Percentiles rank a stretch among this genome's conserved stretches.
phyloP scores from a whole-genome alignment of 2,797 vertebrate species.

The Xiphophorus birchmanni region DNA sequence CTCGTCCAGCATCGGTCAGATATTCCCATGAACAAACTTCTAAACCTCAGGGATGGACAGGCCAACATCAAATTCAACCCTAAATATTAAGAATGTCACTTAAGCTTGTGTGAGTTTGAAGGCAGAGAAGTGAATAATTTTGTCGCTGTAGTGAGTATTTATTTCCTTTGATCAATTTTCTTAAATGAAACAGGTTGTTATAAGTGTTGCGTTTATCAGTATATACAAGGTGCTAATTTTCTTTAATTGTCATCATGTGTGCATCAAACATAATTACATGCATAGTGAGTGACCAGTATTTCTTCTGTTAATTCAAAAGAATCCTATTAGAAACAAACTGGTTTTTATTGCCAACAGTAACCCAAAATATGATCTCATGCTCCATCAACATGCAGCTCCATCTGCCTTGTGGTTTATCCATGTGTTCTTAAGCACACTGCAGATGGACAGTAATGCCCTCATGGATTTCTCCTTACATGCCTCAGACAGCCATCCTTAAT shows the following conservation, averaged over 20 bases:
- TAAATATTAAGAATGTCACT: not conserved
- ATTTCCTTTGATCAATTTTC: too few species aligned
- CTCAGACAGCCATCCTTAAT: not conserved
- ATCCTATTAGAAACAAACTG: not conserved
- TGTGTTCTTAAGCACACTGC: not conserved
- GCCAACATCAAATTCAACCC: not conserved
- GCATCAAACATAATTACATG: not conserved
- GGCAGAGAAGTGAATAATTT: too few species aligned
- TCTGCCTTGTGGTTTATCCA: not conserved
- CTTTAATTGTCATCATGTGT: not conserved
- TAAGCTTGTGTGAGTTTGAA: not conserved
- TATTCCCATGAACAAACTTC: not conserved
- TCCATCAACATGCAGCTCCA: not conserved
- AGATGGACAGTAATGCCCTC: not conserved
- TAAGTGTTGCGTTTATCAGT: not conserved
- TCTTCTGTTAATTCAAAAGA: not conserved
- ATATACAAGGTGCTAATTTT: not conserved
- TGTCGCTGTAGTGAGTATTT: too few species aligned
- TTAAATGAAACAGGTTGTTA: not conserved
- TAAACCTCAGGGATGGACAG: not conserved
- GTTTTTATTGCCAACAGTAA: not conserved
- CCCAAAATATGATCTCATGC: not conserved
- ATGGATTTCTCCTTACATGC: not conserved
- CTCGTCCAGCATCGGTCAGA: not conserved
- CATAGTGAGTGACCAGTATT: not conserved